Percentiles rank a stretch among this genome's conserved stretches.
Evolutionary conservation across 1,140 invertebrate species (phyloP).

Genomic region (Platorchestia sp.): DNA sequence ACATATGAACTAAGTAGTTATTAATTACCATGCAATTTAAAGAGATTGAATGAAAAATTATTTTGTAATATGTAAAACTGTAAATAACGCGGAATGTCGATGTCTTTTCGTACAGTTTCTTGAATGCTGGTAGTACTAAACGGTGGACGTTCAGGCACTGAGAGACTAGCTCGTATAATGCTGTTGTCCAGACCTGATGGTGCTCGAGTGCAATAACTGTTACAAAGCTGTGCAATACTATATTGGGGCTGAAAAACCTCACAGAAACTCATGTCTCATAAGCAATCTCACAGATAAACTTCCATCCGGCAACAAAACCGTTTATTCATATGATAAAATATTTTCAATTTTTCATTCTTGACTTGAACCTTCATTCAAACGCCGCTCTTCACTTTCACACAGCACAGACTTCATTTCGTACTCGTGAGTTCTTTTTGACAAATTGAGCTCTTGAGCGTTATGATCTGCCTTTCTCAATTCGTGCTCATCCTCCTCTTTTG

Average conservation of each 20-base stretch:
- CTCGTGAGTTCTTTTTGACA: background rate
- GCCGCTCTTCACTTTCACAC: background rate
- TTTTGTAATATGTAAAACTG: too few relatives aligned
- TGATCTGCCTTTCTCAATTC: background rate
- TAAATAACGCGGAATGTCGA: background rate
- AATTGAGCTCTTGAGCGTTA: background rate
- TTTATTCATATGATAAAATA: background rate
- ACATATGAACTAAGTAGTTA: too few relatives aligned
- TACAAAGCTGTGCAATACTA: too few relatives aligned
- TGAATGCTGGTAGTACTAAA: background rate
- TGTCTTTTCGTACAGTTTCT: background rate
- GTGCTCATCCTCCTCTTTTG: background rate
- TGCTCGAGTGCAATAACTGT: background rate
- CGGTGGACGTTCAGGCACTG: background rate
- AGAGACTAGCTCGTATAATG: background rate
- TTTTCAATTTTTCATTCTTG: background rate
- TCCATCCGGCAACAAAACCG: background rate
- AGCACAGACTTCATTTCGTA: background rate
- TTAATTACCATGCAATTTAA: too few relatives aligned
- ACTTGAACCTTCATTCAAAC: background rate
- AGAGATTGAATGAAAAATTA: too few relatives aligned
- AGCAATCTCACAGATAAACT: background rate
- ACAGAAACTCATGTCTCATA: background rate
- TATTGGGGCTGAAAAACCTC: too few relatives aligned
- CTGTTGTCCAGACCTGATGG: background rate